Conservation (phyloP, 2,888 invertebrate species). For the Subacronicta megacephala region DNA sequence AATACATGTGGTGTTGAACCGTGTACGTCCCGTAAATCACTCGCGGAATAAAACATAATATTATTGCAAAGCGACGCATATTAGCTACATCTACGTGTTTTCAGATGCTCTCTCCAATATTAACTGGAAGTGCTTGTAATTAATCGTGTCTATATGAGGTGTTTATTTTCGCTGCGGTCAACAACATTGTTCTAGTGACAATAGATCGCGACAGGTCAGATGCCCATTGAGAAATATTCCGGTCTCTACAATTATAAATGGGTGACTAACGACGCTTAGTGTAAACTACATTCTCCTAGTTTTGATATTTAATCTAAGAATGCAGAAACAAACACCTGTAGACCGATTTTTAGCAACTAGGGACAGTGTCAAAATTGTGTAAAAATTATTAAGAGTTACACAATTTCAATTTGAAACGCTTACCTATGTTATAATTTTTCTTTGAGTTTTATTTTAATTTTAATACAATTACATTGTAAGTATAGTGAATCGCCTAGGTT, state of each 20-base stretch:
- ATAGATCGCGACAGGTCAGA: constrained; percentile 66
- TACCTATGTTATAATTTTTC: no score
- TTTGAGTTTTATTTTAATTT: not conserved
- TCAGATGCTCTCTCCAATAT: constrained; percentile 49
- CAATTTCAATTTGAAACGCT: no score
- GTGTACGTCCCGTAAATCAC: constrained; percentile 63
- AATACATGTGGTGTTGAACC: constrained; percentile 59
- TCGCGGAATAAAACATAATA: constrained; percentile 66
- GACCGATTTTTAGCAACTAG: not conserved
- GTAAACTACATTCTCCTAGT: constrained; percentile 38
- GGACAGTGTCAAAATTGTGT: not conserved
- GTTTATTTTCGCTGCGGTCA: constrained; percentile 68
- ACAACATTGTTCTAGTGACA: constrained; percentile 76
- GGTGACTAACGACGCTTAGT: constrained; percentile 49
- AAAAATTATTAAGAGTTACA: no score
- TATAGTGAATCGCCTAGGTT: not conserved
- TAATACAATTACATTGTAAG: constrained; percentile 23
- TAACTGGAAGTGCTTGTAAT: constrained; percentile 73
- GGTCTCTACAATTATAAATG: constrained; percentile 41
- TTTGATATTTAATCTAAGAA: constrained; percentile 25
- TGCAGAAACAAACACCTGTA: constrained; percentile 7
- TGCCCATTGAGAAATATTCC: constrained; percentile 77
- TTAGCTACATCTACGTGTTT: constrained; percentile 67
- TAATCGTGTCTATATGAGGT: constrained; percentile 78
- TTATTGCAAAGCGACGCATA: constrained; percentile 66